These are phyloP conservation scores for Halotydeus destructor DNA, from an alignment of 1,140 invertebrate species.

Conservation along the genomic window DNA sequence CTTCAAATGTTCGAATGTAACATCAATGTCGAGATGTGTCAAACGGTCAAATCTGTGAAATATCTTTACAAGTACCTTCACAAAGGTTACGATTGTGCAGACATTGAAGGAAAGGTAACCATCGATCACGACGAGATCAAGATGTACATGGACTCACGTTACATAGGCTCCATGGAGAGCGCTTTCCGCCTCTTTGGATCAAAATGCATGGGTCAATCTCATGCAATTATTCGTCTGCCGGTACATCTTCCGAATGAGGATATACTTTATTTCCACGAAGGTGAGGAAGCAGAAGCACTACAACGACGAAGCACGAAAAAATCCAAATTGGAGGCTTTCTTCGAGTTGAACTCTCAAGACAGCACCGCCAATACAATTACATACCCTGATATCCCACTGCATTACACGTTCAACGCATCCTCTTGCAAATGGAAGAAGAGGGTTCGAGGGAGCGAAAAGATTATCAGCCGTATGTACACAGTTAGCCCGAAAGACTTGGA, in stretches of 20 bases:
- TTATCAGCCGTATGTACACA: constrained; percentile 16
- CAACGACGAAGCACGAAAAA: background rate
- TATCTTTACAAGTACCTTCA: constrained; percentile 23
- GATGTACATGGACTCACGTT: too few relatives aligned
- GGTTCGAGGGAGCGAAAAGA: constrained; percentile 4
- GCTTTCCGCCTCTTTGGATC: constrained; percentile 16
- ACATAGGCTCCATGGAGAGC: constrained; percentile 18
- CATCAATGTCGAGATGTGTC: constrained; percentile 8
- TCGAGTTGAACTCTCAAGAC: constrained; percentile 13
- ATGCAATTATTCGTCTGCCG: constrained; percentile 24
- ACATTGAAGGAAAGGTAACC: constrained; percentile 1
- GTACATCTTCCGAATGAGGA: constrained; percentile 30
- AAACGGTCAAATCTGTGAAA: constrained; percentile 18
- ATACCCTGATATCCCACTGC: constrained; percentile 5
- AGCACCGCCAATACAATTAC: constrained; percentile 13
- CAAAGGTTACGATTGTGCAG: constrained; percentile 21
- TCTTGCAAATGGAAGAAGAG: constrained; percentile 1
- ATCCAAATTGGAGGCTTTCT: constrained; percentile 8
- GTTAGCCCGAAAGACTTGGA: constrained; percentile 14
- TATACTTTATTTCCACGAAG: constrained; percentile 17
- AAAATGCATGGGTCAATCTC: constrained; percentile 24
- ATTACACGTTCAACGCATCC: background rate
- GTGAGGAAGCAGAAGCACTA: constrained; percentile 6
- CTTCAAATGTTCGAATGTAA: constrained; percentile 18
- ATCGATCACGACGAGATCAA: too few relatives aligned